Evolutionary conservation across 2,888 invertebrate genomes (phyloP).

Genomic region (Agrotis ipsilon): DNA sequence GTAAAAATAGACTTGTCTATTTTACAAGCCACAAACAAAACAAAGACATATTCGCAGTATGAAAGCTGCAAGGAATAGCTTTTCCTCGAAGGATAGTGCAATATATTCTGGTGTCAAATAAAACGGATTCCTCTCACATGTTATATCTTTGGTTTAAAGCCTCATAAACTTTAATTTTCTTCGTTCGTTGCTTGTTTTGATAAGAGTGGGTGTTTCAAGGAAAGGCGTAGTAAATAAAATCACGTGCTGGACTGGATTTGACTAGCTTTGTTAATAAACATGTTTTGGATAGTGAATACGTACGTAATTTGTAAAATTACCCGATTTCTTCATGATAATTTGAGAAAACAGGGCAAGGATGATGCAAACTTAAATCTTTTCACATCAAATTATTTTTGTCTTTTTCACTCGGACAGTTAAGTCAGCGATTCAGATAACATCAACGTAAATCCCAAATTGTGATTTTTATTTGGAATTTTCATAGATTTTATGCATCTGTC

Average conservation of each 20-base stretch:
- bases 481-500: neutral
- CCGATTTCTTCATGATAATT: neutral
- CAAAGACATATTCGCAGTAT: slow-evolving; percentile 6
- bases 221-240: slow-evolving; percentile 39
- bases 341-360: neutral
- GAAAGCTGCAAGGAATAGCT: slow-evolving; percentile 11
- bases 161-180: slow-evolving; percentile 46
- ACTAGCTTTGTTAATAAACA: slow-evolving; percentile 50
- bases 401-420: no score
- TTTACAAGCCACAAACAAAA: slow-evolving; percentile 5
- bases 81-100: slow-evolving; percentile 30
- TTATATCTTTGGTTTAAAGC: slow-evolving; percentile 36
- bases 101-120: slow-evolving; percentile 43
- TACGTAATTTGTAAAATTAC: slow-evolving; percentile 23
- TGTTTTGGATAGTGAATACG: slow-evolving; percentile 2
- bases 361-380: no score
- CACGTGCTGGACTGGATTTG: slow-evolving; percentile 42
- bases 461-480: neutral
- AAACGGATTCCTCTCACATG: slow-evolving; percentile 32
- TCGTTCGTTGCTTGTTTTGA: slow-evolving; percentile 35
- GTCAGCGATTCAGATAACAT: neutral
- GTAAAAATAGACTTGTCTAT: neutral
- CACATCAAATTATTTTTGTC: no score
- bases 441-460: no score
- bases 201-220: slow-evolving; percentile 42